Conservation (phyloP, 2,888 invertebrate species). For the Diachrysia chrysitis region DNA sequence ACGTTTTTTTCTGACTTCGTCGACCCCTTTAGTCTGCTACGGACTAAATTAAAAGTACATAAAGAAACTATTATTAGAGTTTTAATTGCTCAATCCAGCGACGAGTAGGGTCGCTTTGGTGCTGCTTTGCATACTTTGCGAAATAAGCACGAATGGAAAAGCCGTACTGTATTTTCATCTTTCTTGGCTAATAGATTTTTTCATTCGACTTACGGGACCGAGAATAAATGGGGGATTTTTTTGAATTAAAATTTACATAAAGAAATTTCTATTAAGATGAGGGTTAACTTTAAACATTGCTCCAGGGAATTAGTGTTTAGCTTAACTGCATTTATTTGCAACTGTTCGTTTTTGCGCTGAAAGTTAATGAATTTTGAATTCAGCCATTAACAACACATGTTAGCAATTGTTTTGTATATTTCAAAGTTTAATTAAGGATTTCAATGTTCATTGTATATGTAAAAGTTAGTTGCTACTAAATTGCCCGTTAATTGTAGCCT, state of each 20-base stretch:
- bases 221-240: conserved; percentile 69
- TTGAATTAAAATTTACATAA: conserved; percentile 78
- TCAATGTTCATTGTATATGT: conserved; percentile 18
- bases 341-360: conserved; percentile 40
- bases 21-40: conserved; percentile 24
- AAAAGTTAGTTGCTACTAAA: neutral
- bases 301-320: conserved; percentile 65
- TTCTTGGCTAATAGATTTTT: conserved; percentile 76
- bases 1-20: conserved; percentile 23
- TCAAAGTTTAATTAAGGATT: conserved; percentile 14
- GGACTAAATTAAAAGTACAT: conserved; percentile 51
- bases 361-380: conserved; percentile 48
- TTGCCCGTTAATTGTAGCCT: neutral
- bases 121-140: conserved; percentile 61
- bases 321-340: conserved; percentile 58
- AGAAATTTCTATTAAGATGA: conserved; percentile 76
- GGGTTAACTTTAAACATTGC: conserved; percentile 71
- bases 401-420: conserved; percentile 29
- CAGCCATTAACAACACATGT: conserved; percentile 50
- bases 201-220: conserved; percentile 65
- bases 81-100: conserved; percentile 58
- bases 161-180: conserved; percentile 63
- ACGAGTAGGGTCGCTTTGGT: conserved; percentile 51
- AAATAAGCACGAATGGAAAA: conserved; percentile 60
- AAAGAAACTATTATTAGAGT: conserved; percentile 55